Evolutionary conservation across 2,888 invertebrate species (phyloP).

Genomic region (Aphidius colemani): DNA sequence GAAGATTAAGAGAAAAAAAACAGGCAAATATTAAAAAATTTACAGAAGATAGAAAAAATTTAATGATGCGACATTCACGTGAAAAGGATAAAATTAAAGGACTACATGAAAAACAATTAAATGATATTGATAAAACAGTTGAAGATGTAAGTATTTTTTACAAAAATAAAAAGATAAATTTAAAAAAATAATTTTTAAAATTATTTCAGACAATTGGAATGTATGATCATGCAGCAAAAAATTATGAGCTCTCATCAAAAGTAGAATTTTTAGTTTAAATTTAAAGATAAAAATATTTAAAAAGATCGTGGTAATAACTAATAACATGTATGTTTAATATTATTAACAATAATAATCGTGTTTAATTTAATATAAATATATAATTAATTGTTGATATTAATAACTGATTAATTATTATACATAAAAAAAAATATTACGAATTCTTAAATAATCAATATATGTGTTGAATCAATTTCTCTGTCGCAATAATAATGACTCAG

Average conservation of each 20-base stretch:
- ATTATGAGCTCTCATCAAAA: conserved; percentile 59
- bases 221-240: conserved; percentile 60
- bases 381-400: conserved; percentile 3
- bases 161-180: no score
- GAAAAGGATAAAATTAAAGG: conserved; percentile 66
- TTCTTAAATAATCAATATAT: no score
- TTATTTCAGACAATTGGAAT: conserved; percentile 56
- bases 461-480: no score
- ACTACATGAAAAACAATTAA: conserved; percentile 65
- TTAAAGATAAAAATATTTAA: background rate
- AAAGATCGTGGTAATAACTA: no score
- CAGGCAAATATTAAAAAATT: conserved; percentile 71
- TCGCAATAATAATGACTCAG: no score
- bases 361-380: conserved; percentile 10
- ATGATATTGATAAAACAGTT: conserved; percentile 60
- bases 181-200: background rate
- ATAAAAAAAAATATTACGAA: background rate
- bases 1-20: conserved; percentile 66
- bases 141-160: conserved; percentile 52
- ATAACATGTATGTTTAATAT: no score
- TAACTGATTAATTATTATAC: background rate
- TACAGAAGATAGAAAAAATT: conserved; percentile 66
- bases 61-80: conserved; percentile 65
- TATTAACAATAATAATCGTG: background rate
- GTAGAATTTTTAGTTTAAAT: conserved; percentile 60